Base-by-base conservation (phyloP, 2,888 invertebrate species). In the Hirtodrosophila trivittata region DNA sequence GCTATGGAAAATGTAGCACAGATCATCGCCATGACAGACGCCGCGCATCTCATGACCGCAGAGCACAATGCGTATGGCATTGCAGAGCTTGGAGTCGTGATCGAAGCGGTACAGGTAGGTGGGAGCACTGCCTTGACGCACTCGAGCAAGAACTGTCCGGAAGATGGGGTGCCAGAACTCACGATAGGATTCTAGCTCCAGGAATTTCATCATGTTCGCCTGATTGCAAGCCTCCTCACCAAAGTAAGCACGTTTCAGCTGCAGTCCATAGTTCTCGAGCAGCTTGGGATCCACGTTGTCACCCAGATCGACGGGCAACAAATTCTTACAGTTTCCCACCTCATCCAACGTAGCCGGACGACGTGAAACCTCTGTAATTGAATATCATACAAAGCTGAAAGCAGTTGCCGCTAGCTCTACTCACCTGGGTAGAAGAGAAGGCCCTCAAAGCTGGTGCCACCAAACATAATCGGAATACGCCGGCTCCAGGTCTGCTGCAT, bases 81-180 rank as follows among this genome's bases (percentile, higher is more conserved):
- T 89, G 45, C 83, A 81, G 1, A 82, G 69, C 25, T 81, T 75
- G 1, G 90, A 90, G 45, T 91, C 91, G 51, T 87, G 88, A 13
- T 89, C 90, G 64, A 91, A 91, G 21, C 91, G 88, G 35, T 90
- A 91, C 1, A 91, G 55, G 52, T 87, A 91, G 1, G 90, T 91
- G 13, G 89, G 87, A 1, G 87, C 89, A n/a, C n/a, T n/a, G n/a
- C n/a, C n/a, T n/a, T n/a, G n/a, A 0, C 85, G 83, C n/a, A 86
- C 38, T 2, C 91, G 86, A 0, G 76, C 25, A 3, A 85, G 42
- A 0, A 84, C 66, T 1, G 88, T 78, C 9, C 90, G 88, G 16
- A 89, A 86, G 1, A 90, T 80, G 10, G 90, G 90, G 69, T 90
- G 89, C 87, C 89, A 89, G 72, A 91, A 90, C 16, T 87, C 84